phyloP scores from a whole-genome alignment of 2,113 vertebrate genomes.

The Lagopus muta region DNA sequence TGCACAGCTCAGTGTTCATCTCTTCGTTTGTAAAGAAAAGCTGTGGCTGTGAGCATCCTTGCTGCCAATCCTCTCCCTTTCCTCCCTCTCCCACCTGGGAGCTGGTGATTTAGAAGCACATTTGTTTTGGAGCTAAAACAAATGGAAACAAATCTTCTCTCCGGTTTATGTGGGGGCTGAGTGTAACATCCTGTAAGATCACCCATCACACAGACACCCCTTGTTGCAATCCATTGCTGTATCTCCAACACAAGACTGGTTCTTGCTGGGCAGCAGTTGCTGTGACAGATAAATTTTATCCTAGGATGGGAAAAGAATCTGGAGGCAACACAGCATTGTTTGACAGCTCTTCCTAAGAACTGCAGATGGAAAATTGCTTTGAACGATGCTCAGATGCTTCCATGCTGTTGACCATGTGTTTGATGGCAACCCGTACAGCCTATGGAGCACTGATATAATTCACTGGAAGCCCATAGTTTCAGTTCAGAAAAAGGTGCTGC shows the following conservation, averaged over 20 bases:
- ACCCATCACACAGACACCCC: background rate
- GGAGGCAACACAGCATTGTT: background rate
- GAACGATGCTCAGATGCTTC: background rate
- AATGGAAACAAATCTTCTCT: background rate
- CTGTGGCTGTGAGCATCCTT: slow-evolving; percentile 12
- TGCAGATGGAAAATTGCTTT: background rate
- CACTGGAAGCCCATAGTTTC: background rate
- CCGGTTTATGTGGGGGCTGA: background rate
- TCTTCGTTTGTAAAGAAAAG: slow-evolving; percentile 17
- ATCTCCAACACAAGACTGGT: background rate
- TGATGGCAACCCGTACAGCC: background rate
- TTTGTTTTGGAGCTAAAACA: background rate
- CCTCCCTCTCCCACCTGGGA: background rate
- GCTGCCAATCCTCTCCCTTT: background rate
- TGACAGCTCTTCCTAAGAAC: background rate
- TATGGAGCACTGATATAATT: background rate
- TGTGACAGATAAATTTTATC: slow-evolving; percentile 5
- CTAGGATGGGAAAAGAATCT: background rate
- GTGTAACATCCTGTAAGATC: background rate
- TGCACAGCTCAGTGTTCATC: background rate
- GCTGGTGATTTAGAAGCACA: background rate
- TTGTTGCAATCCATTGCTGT: background rate
- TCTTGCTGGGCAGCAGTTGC: background rate
- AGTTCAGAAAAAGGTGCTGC: background rate
- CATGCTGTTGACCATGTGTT: background rate